phyloP scores from a whole-genome alignment of 2,113 vertebrate genomes.

The Melanerpes formicivorus region DNA sequence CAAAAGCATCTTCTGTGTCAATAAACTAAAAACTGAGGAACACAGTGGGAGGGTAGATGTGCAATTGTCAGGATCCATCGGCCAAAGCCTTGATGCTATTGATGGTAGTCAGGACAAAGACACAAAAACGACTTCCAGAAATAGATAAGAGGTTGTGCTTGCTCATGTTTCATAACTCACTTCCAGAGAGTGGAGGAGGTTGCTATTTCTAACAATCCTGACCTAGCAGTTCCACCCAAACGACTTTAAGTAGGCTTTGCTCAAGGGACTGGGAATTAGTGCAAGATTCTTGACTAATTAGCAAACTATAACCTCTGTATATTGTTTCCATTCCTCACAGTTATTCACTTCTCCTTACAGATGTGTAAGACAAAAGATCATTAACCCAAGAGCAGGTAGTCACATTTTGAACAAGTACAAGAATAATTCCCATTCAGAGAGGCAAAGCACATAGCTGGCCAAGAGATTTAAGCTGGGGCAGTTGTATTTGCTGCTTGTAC shows the following conservation, averaged over 20 bases:
- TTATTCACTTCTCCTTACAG: neutral
- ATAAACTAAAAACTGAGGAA: neutral
- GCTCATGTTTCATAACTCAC: conserved; percentile 52
- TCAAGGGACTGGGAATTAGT: conserved; percentile 20
- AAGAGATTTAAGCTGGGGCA: conserved; percentile 1
- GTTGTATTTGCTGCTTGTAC: conserved; percentile 23
- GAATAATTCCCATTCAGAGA: conserved; percentile 16
- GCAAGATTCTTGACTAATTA: neutral
- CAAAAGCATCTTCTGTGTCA: neutral
- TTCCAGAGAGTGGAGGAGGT: conserved; percentile 42
- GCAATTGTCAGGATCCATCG: neutral
- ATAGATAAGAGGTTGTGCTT: conserved; percentile 53
- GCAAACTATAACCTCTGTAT: neutral
- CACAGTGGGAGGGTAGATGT: neutral
- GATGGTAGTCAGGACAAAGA: neutral
- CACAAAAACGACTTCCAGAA: conserved; percentile 13
- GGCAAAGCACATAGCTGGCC: conserved; percentile 1
- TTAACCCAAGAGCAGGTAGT: neutral
- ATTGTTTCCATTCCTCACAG: neutral
- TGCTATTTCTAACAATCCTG: conserved; percentile 53
- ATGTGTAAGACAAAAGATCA: neutral
- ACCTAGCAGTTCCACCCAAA: neutral
- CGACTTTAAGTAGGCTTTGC: conserved; percentile 28
- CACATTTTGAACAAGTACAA: neutral
- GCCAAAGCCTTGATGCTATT: conserved; percentile 22